Base-by-base conservation (phyloP, 1,140 invertebrate genomes). In the Orius insidiosus region DNA sequence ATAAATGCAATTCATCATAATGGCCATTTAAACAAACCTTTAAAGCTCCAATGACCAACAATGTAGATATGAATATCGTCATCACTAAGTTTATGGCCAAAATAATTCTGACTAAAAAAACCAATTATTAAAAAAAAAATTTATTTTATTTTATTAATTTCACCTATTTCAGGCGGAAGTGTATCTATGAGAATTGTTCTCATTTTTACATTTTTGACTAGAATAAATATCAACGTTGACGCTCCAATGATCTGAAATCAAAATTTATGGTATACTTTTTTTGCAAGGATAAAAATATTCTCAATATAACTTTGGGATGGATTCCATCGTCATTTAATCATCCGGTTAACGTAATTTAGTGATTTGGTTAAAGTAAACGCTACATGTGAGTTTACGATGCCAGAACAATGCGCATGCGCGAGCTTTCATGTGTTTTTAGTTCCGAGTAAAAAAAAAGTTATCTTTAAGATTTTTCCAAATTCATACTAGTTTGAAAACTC, bases 21-120 rank as follows among this genome's bases (percentile, higher is more conserved):
- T n/a, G n/a, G n/a, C n/a, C n/a, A n/a, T n/a, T n/a, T n/a, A n/a
- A n/a, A n/a, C 59, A 60, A 69, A 84, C 80, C 69, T 75, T 83
- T 15, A 76, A 52, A 11, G 74, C 72, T 42, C 80, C 82, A n/a
- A 75, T 59, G n/a, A 85, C 75, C 45, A 85, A 69, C 6, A 84
- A 63, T 10, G 65, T 58, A 11, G 79, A 84, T 56, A 85, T 80
- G 10, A 85, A 58, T 19, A 85, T 76, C 7, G 82, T 85, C 74
- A 85, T 84, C 35, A 70, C 72, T n/a, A 85, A 66, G 61, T 84
- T 85, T 34, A 85, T 70, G 0, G 73, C 72, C n/a, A 83, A 63
- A 51, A 85, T 81, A 45, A 84, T 80, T 64, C 75, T 75, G 11
- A 81, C 78, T 70, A 52, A 16, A 55, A 53, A 45, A 41, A 48